Conservation (phyloP, 1,140 invertebrate genomes). For the Anastatus disparis region DNA sequence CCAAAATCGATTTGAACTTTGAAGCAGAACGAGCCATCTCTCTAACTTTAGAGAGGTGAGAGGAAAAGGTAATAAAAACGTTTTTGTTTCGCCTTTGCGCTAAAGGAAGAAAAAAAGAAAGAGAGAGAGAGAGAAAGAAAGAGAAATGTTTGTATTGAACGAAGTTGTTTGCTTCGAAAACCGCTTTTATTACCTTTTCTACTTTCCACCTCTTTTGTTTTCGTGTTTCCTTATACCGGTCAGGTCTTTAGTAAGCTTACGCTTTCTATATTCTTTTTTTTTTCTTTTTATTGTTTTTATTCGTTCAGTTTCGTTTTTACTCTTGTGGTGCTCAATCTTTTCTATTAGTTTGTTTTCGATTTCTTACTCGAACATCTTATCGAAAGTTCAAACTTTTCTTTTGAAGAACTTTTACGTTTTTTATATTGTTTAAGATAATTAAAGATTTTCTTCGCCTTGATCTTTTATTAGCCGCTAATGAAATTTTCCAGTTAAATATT, state of each 20-base stretch:
- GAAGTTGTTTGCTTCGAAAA: slow-evolving; percentile 27
- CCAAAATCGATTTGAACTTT: slow-evolving; percentile 28
- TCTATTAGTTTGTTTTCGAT: too few relatives aligned
- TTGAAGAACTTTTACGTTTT: too few relatives aligned
- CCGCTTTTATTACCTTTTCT: slow-evolving; percentile 30
- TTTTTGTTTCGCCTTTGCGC: neutral
- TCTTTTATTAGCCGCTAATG: too few relatives aligned
- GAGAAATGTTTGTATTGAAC: too few relatives aligned
- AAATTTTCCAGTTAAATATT: too few relatives aligned
- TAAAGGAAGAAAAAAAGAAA: neutral
- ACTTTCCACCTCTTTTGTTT: slow-evolving; percentile 21
- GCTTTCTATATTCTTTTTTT: neutral
- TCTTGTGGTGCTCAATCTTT: too few relatives aligned
- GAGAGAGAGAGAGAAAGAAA: neutral
- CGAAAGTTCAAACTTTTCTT: too few relatives aligned
- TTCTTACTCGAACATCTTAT: too few relatives aligned
- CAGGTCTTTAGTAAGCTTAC: neutral
- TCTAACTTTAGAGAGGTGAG: neutral
- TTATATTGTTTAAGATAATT: too few relatives aligned
- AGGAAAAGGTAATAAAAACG: slow-evolving; percentile 4
- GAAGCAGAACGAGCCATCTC: neutral
- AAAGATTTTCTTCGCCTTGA: too few relatives aligned
- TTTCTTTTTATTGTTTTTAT: neutral
- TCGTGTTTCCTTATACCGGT: slow-evolving; percentile 3
- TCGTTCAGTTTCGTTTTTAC: too few relatives aligned